Base-by-base conservation (phyloP, 2,888 invertebrate species). In the Opisthograptis luteolata region DNA sequence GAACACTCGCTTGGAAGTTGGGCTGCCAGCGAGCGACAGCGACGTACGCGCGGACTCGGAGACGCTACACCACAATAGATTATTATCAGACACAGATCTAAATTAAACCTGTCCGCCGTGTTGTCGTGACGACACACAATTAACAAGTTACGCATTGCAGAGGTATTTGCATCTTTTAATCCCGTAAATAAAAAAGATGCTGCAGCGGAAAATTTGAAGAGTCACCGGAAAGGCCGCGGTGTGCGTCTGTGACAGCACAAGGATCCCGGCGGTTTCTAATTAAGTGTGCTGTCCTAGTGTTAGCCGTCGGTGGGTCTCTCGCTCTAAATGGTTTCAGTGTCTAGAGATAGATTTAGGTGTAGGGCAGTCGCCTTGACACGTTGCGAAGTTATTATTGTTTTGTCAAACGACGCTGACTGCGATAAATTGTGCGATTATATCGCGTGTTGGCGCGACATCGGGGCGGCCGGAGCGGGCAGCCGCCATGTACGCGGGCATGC, bases 341-440 rank as follows among this genome's bases (percentile, higher is more conserved):
- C 19, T 35, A 35, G 22, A 12, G 35, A 14, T 40, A 36, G 17
- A 25, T 42, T n/a, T 19, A 30, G 24, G 41, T 36, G 10, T 22
- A 27, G 19, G 14, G 25, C 70, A 13, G 71, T 72, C 74, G 76
- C 76, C 71, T 75, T 71, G 72, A 69, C 68, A 66, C 49, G 68
- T n/a, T n/a, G n/a, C 62, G 64, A 61, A 73, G 73, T 75, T 78
- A 79, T 77, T 73, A 79, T 76, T 76, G 75, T 78, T 73, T 73
- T 68, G 70, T 54, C 58, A 60, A 65, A 61, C 55, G 57, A 49
- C 54, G 51, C 56, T 57, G 55, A 57, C 40, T 45, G 48, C 45
- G 54, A 53, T 50, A 37, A 42, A 49, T 49, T 48, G 44, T 48
- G 37, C 43, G 58, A 64, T 61, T 39, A 48, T 51, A 63, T 64